Conservation (phyloP, 2,113 vertebrate species). For the Aegithalos caudatus region DNA sequence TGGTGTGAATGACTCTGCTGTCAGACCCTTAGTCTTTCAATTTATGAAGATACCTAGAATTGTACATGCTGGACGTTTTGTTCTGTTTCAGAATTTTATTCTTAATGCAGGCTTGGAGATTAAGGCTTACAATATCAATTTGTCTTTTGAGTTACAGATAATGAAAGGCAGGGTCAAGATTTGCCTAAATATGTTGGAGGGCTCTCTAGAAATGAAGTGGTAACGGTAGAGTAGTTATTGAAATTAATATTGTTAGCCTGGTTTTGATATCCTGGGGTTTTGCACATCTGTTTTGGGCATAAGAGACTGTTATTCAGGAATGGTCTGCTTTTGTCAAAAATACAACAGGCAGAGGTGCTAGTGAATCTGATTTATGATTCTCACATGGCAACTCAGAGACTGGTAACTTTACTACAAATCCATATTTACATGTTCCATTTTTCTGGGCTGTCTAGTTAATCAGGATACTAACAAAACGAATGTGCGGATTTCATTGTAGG, state of each 20-base stretch:
- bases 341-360: not conserved
- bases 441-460: not conserved
- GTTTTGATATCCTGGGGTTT: not conserved
- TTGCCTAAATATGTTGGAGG: not conserved
- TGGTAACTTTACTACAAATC: not conserved
- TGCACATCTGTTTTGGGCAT: not conserved
- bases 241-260: not conserved
- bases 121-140: not conserved
- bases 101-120: not conserved
- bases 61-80: not conserved
- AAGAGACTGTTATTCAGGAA: not conserved
- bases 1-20: not conserved
- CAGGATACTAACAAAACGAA: not conserved
- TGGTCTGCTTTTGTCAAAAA: not conserved
- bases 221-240: not conserved
- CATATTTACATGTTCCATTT: not conserved
- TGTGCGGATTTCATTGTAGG: not conserved
- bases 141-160: not conserved
- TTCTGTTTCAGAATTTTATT: not conserved
- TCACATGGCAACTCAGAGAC: not conserved
- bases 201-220: not conserved
- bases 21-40: not conserved
- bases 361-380: not conserved
- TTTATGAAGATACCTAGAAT: not conserved
- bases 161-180: not conserved